Base-by-base conservation (phyloP, 2,797 vertebrate species). In the Ataeniobius toweri region DNA sequence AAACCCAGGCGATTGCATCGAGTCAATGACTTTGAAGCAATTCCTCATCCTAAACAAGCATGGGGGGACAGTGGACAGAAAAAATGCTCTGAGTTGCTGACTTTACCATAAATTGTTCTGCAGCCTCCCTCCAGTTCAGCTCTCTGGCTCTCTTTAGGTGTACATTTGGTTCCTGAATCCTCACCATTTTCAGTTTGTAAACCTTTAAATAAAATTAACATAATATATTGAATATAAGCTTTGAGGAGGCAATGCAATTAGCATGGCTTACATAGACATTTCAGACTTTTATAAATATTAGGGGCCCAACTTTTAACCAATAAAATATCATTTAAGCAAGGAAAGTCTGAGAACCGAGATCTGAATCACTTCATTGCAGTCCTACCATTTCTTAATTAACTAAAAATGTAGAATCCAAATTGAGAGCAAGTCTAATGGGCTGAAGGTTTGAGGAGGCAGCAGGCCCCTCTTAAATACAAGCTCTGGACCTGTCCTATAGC, bases 111-210 rank as follows among this genome's bases (percentile, higher is more conserved):
- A 12, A 44, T 68, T 68, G 9, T 5, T 44, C 20, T 31, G 36
- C 58, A 69, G 16, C n/a, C 24, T 36, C 16, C 22, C 50, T 46
- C 0, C 26, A 16, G 13, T 72, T 70, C 56, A 28, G 53, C 74
- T 83, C 85, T 87, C 76, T 86, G 55, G 75, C 84, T 82, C 80
- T 81, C 81, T 85, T 80, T 88, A 82, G 1, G 0, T 44, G 36
- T 51, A 8, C 6, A 36, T 20, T 63, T 63, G 1, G 61, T 36
- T 63, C 61, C 28, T 28, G 0, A 1, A 71, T 50, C 76, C 5
- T 1, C 22, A 85, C 68, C 24, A 55, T 61, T 77, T 61, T 76
- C 28, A 44, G 26, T 46, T 16, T 44, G 24, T 63, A 71, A 72
- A 48, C 10, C 20, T 55, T 76, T 44, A 71, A 67, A 58, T 1